phyloP scores from a whole-genome alignment of 2,797 vertebrate genomes.

The Hippocampus kuda region DNA sequence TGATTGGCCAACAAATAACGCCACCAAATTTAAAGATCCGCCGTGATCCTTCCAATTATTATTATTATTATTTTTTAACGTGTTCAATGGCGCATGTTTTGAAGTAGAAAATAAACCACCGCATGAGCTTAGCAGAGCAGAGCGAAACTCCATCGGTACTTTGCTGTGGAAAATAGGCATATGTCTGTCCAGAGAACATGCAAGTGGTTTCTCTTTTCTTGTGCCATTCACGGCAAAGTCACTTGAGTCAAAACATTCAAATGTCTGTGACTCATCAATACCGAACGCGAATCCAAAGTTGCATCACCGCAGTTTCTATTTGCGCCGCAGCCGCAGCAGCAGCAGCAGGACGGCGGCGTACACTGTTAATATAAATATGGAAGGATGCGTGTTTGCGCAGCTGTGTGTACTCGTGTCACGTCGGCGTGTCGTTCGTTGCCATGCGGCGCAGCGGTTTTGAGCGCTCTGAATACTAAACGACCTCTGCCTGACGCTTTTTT shows the following conservation, averaged over 20 bases:
- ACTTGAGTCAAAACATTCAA: not conserved
- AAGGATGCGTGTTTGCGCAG: conserved; percentile 1
- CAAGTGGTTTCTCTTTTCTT: not conserved
- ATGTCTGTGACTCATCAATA: not conserved
- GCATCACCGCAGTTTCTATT: conserved; percentile 6
- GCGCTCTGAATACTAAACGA: not conserved
- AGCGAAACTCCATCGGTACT: not conserved
- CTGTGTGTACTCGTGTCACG: conserved; percentile 4
- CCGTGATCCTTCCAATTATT: no score
- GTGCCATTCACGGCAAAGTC: not conserved
- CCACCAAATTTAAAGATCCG: no score
- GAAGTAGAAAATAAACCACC: not conserved
- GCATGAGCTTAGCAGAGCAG: not conserved
- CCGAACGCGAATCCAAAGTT: not conserved
- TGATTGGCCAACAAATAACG: no score
- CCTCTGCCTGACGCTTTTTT: not conserved
- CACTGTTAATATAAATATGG: conserved; percentile 4
- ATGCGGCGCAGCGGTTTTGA: not conserved
- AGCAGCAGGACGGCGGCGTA: not conserved
- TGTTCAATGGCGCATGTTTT: no score
- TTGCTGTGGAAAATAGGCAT: not conserved
- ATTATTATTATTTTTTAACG: no score
- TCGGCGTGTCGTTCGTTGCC: not conserved
- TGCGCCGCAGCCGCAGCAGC: not conserved
- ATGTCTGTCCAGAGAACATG: not conserved